phyloP scores from a whole-genome alignment of 1,140 invertebrate species.

The Steinernema feltiae region DNA sequence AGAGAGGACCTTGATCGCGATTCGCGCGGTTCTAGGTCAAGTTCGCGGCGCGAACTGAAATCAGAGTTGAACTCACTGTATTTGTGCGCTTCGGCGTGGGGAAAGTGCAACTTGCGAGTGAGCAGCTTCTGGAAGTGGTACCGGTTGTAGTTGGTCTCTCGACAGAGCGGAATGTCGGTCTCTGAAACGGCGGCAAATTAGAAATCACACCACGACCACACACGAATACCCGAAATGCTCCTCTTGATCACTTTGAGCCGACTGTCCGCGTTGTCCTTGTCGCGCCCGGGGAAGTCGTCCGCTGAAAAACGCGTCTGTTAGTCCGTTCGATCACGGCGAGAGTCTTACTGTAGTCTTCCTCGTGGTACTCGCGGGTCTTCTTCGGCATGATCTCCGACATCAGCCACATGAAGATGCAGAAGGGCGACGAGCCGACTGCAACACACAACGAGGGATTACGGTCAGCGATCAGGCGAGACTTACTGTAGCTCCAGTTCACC shows the following conservation, averaged over 20 bases:
- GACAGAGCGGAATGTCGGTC: not conserved
- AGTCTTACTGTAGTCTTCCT: conserved; percentile 34
- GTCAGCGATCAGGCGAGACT: conserved; percentile 12
- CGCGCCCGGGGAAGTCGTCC: not conserved
- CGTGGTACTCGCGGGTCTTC: conserved; percentile 37
- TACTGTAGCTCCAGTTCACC: conserved; percentile 50
- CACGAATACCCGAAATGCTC: too few relatives aligned
- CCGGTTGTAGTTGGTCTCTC: not conserved
- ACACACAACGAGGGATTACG: not conserved
- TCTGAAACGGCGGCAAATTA: too few relatives aligned
- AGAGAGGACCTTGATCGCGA: not conserved
- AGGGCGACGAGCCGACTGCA: conserved; percentile 44
- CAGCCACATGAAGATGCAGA: conserved; percentile 52
- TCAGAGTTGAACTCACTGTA: not conserved
- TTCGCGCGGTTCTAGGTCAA: not conserved
- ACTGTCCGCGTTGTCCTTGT: not conserved
- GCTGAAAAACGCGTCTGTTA: too few relatives aligned
- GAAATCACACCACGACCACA: too few relatives aligned
- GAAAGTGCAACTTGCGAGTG: not conserved
- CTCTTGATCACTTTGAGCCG: not conserved
- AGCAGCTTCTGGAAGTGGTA: not conserved
- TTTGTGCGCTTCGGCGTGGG: not conserved
- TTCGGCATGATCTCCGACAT: conserved; percentile 46
- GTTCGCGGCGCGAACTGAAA: not conserved
- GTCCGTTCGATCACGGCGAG: too few relatives aligned